These are phyloP conservation scores for Lochmaea capreae DNA, from an alignment of 2,888 invertebrate genomes.

Conservation along the genomic window DNA sequence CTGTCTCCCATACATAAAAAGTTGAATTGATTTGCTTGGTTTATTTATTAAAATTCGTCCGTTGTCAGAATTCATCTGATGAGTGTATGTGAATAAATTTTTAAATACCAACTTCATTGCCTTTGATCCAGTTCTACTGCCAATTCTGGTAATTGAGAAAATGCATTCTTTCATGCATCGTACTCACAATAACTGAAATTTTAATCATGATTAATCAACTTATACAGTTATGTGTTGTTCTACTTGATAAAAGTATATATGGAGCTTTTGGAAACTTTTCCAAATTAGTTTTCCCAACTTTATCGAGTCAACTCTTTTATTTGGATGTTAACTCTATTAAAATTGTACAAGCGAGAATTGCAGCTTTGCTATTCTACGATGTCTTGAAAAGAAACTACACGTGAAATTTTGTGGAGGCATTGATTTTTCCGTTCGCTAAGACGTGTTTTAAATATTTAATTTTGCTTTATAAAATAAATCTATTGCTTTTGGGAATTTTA, in stretches of 20 bases:
- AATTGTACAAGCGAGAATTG: constrained; percentile 23
- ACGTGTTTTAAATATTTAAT: constrained; percentile 6
- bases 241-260: constrained; percentile 18
- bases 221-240: constrained; percentile 1
- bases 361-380: constrained; percentile 5
- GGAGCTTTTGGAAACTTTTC: constrained; percentile 4
- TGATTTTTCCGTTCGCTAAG: neutral
- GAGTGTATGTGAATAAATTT: too few relatives aligned
- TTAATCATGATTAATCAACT: neutral
- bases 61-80: too few relatives aligned
- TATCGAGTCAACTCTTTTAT: constrained; percentile 20
- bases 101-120: too few relatives aligned
- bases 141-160: too few relatives aligned
- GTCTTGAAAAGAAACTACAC: neutral
- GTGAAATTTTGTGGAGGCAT: neutral
- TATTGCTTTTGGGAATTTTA: neutral
- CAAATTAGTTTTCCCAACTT: constrained; percentile 14
- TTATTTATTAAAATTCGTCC: too few relatives aligned
- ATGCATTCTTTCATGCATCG: too few relatives aligned
- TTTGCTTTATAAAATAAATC: neutral
- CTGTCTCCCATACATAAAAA: too few relatives aligned
- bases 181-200: neutral
- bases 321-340: constrained; percentile 30
- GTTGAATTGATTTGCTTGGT: too few relatives aligned
- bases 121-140: too few relatives aligned